These are phyloP conservation scores for Brachionus rubens DNA, from an alignment of 1,140 invertebrate species.

Conservation along the genomic window DNA sequence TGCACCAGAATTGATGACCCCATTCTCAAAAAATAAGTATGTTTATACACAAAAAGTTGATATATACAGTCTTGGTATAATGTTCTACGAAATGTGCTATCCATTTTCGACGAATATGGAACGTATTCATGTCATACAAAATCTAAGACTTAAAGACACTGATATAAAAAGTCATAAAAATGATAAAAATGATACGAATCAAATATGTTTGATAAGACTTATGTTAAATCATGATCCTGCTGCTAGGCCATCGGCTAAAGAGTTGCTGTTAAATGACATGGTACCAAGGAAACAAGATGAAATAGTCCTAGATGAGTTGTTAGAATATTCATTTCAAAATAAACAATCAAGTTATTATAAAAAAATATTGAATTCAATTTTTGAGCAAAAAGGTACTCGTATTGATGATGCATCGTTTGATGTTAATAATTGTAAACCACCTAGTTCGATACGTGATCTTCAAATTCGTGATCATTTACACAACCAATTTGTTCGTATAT, in stretches of 20 bases:
- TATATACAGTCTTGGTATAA: slow-evolving; percentile 89
- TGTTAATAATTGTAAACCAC: slow-evolving; percentile 5
- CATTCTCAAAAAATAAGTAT: background rate
- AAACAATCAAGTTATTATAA: slow-evolving; percentile 41
- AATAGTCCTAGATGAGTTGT: slow-evolving; percentile 30
- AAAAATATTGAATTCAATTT: slow-evolving; percentile 21
- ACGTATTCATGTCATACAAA: slow-evolving; percentile 63
- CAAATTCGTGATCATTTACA: slow-evolving; percentile 30
- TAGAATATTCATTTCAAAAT: slow-evolving; percentile 39
- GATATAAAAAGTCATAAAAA: background rate
- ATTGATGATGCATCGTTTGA: slow-evolving; percentile 20
- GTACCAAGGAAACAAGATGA: slow-evolving; percentile 37
- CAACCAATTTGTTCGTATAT: slow-evolving; percentile 16
- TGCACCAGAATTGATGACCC: slow-evolving; percentile 33
- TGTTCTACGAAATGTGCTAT: slow-evolving; percentile 83
- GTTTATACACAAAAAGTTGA: slow-evolving; percentile 78
- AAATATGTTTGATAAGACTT: background rate
- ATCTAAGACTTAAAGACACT: background rate
- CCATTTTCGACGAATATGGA: slow-evolving; percentile 87
- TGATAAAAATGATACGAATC: background rate
- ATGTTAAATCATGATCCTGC: slow-evolving; percentile 42
- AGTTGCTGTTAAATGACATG: slow-evolving; percentile 11
- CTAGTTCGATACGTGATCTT: background rate
- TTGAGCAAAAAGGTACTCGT: slow-evolving; percentile 30
- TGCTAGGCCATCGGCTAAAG: background rate